Conservation (phyloP, 2,113 vertebrate genomes). For the Acrocephalus arundinaceus region DNA sequence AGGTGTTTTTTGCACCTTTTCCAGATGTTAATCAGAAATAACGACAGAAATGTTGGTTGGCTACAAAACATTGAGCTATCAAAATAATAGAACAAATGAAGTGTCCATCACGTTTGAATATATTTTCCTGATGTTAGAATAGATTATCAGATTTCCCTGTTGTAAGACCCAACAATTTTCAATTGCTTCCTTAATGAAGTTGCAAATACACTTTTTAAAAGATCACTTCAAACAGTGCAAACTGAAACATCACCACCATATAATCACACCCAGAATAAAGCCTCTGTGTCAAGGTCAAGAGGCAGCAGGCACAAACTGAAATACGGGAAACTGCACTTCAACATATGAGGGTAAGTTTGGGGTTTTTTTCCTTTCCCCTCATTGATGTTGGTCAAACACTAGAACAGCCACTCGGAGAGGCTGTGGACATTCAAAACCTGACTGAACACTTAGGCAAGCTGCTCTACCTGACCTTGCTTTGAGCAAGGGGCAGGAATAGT, state of each 20-base stretch:
- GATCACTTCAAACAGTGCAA: not conserved
- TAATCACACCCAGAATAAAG: not conserved
- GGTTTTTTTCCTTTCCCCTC: not conserved
- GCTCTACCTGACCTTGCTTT: not conserved
- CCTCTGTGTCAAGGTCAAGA: not conserved
- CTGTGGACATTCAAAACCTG: not conserved
- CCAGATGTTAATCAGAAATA: not conserved
- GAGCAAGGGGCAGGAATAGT: not conserved
- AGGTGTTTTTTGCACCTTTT: not conserved
- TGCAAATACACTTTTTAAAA: not conserved
- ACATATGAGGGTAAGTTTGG: not conserved
- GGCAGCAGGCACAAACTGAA: not conserved
- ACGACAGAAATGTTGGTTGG: not conserved
- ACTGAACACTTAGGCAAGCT: not conserved
- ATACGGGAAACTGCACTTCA: not conserved
- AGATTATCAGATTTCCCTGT: not conserved
- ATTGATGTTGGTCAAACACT: fast-evolving
- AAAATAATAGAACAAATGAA: not conserved
- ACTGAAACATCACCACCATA: not conserved
- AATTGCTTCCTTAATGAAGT: not conserved
- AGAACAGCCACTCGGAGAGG: not conserved
- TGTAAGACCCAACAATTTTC: not conserved
- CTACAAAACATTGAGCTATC: not conserved
- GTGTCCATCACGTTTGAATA: not conserved
- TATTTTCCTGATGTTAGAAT: not conserved